Conservation (phyloP, 2,797 vertebrate genomes). For the Nannoperca obscura region DNA sequence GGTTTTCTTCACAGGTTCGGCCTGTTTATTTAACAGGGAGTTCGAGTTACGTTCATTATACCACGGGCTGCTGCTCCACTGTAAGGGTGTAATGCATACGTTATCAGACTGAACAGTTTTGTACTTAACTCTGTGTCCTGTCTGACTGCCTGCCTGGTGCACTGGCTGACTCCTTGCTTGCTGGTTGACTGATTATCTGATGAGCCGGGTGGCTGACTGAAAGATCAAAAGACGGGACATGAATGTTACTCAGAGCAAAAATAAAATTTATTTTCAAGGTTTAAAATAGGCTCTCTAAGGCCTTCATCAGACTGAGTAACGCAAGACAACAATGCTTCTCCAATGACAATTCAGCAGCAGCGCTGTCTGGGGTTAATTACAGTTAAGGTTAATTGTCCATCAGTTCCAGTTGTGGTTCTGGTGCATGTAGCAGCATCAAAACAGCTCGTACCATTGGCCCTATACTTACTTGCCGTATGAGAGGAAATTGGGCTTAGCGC, state of each 20-base stretch:
- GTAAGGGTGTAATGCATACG: conserved; percentile 62
- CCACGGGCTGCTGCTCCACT: conserved; percentile 63
- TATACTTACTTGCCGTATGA: conserved; percentile 69
- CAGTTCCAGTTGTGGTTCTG: conserved; percentile 72
- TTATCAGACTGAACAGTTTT: conserved; percentile 68
- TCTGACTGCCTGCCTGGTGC: conserved; percentile 38
- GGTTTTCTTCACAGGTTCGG: conserved; percentile 74
- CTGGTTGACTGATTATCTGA: conserved; percentile 43
- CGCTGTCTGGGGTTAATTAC: conserved; percentile 64
- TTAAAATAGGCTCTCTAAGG: conserved; percentile 34
- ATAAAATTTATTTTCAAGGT: conserved; percentile 9
- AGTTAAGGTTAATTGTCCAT: conserved; percentile 70
- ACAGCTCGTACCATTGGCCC: conserved; percentile 60
- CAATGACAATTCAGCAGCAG: conserved; percentile 44
- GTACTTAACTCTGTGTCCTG: conserved; percentile 46
- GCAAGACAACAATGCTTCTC: conserved; percentile 48
- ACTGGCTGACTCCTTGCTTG: conserved; percentile 21
- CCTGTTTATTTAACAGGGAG: conserved; percentile 78
- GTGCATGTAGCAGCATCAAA: conserved; percentile 74
- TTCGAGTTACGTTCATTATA: conserved; percentile 76
- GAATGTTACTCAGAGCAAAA: conserved; percentile 33
- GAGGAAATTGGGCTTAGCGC: conserved; percentile 72
- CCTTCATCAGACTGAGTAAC: conserved; percentile 41
- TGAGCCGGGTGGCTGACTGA: conserved; percentile 25
- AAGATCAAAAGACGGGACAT: conserved; percentile 55